Conservation (phyloP, 2,888 invertebrate genomes). For the Bellardia pandia region DNA sequence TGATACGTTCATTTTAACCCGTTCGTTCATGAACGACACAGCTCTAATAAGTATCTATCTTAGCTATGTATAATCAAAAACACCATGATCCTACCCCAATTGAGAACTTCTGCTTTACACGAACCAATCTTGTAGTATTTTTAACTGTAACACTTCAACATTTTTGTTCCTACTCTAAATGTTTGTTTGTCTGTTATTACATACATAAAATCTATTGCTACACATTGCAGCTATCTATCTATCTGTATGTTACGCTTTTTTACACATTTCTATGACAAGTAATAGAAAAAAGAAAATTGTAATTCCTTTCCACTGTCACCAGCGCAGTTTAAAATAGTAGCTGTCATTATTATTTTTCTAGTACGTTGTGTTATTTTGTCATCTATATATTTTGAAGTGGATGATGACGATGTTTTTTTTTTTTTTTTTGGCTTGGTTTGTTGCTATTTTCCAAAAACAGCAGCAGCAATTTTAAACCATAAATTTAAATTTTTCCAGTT, state of each 20-base stretch:
- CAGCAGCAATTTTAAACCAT: slow-evolving; percentile 32
- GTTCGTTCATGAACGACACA: too few species aligned
- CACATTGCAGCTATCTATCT: not conserved
- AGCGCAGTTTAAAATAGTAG: not conserved
- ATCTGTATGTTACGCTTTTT: not conserved
- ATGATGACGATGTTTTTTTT: slow-evolving; percentile 3
- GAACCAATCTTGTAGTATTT: not conserved
- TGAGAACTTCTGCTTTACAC: not conserved
- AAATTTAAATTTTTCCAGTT: slow-evolving; percentile 66
- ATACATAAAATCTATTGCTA: slow-evolving; percentile 38
- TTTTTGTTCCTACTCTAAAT: not conserved
- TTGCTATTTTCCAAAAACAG: not conserved
- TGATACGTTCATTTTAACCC: too few species aligned
- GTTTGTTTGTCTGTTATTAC: not conserved
- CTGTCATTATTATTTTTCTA: slow-evolving; percentile 37
- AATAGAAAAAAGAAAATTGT: slow-evolving; percentile 40
- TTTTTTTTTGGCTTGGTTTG: not conserved
- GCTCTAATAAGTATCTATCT: too few species aligned
- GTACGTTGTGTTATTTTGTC: slow-evolving; percentile 58
- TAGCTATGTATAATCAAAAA: not conserved
- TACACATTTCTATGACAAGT: slow-evolving; percentile 32
- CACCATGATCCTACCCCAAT: not conserved
- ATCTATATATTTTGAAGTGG: slow-evolving; percentile 45
- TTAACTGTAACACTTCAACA: slow-evolving; percentile 11
- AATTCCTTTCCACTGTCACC: slow-evolving; percentile 1